phyloP scores from a whole-genome alignment of 1,140 invertebrate genomes.

The Drosophila suzukii region DNA sequence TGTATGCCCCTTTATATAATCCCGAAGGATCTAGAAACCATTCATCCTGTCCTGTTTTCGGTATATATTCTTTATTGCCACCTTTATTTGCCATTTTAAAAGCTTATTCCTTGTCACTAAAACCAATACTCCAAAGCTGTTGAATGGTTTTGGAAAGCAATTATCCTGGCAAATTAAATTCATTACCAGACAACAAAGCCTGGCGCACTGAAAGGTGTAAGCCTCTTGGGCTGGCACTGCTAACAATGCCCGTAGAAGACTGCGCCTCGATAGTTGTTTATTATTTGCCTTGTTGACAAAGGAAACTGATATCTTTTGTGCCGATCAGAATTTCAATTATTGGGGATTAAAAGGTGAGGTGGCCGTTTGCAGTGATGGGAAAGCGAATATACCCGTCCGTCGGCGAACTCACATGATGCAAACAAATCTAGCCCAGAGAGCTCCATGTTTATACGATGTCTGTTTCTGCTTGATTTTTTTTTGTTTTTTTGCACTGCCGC shows the following conservation, averaged over 20 bases:
- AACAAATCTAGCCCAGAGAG: slow-evolving; percentile 30
- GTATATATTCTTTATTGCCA: no score
- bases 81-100: no score
- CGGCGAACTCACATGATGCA: slow-evolving; percentile 4
- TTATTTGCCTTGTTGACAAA: slow-evolving; percentile 3
- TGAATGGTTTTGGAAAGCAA: slow-evolving; percentile 6
- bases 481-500: slow-evolving; percentile 18
- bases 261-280: neutral
- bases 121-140: neutral
- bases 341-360: neutral
- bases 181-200: slow-evolving; percentile 20
- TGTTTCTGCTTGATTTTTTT: slow-evolving; percentile 10
- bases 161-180: slow-evolving; percentile 23
- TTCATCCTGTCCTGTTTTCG: no score
- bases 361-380: neutral
- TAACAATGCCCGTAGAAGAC: slow-evolving; percentile 1
- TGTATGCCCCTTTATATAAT: no score
- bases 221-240: slow-evolving; percentile 2
- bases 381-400: slow-evolving; percentile 8
- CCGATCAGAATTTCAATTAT: slow-evolving; percentile 17
- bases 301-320: neutral
- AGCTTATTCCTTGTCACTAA: neutral
- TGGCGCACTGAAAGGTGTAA: slow-evolving; percentile 4
- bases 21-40: no score
- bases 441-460: slow-evolving; percentile 38